A percentile compares a stretch with the other conserved stretches of the same genome.
Conservation (phyloP, 2,888 invertebrate genomes). For the Salticus scenicus region DNA sequence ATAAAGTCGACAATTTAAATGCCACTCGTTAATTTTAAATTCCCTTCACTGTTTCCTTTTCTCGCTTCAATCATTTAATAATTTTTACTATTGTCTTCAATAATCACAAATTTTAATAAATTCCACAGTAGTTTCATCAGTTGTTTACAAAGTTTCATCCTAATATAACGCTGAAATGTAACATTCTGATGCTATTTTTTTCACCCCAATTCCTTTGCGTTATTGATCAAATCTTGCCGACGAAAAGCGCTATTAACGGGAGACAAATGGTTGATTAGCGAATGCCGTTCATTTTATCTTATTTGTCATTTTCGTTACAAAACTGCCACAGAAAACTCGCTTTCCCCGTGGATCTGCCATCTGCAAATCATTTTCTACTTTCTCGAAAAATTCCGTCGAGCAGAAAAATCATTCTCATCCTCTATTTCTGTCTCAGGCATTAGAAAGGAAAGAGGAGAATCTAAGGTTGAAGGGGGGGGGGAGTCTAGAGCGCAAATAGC, state of each 20-base stretch:
- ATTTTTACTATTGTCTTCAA: too few relatives aligned
- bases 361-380: slow-evolving; percentile 8
- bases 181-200: too few relatives aligned
- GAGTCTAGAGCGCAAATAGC: slow-evolving; percentile 39
- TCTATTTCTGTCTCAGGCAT: neutral
- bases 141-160: too few relatives aligned
- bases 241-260: neutral
- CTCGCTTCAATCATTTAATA: too few relatives aligned
- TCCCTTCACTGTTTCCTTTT: too few relatives aligned
- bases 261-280: neutral
- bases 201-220: neutral
- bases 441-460: neutral
- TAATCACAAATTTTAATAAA: too few relatives aligned
- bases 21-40: too few relatives aligned
- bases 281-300: neutral
- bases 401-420: slow-evolving; percentile 5
- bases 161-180: too few relatives aligned
- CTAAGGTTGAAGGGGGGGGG: neutral
- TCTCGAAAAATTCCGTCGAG: slow-evolving; percentile 6
- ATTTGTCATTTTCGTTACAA: slow-evolving; percentile 6
- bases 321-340: neutral
- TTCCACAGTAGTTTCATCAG: too few relatives aligned
- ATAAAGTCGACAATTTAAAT: too few relatives aligned
- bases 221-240: neutral
- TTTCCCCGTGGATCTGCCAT: slow-evolving; percentile 1